phyloP scores from a whole-genome alignment of 2,888 invertebrate species.

The Hydrotaea diabolus region DNA sequence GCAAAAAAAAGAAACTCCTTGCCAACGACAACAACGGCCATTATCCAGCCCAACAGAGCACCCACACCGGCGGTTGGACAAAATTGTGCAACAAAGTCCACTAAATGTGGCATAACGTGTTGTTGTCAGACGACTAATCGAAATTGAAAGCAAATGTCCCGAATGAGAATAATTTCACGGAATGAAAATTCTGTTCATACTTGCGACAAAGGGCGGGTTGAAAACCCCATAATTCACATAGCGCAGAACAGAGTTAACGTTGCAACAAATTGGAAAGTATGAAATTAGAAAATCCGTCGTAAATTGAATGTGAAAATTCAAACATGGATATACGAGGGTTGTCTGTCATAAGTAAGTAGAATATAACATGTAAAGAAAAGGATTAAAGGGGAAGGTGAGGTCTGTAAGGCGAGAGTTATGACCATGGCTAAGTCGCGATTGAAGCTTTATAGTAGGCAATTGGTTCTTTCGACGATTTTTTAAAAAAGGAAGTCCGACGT shows the following conservation, averaged over 20 bases:
- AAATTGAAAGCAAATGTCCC: slow-evolving; percentile 51
- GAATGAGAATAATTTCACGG: slow-evolving; percentile 37
- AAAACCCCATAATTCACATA: background rate
- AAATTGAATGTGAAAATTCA: background rate
- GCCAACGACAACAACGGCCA: background rate
- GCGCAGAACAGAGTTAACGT: background rate
- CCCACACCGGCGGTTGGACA: too few relatives aligned
- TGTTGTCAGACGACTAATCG: slow-evolving; percentile 42
- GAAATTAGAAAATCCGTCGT: slow-evolving; percentile 9
- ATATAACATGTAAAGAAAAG: too few relatives aligned
- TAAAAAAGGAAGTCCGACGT: too few relatives aligned
- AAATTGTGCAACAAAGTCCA: slow-evolving; percentile 46
- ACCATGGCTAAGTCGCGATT: too few relatives aligned
- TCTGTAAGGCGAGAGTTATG: too few relatives aligned
- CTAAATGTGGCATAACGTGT: slow-evolving; percentile 53
- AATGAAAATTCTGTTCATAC: background rate
- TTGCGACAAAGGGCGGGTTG: background rate
- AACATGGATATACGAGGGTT: background rate
- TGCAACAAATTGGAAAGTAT: slow-evolving; percentile 13
- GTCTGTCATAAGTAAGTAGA: too few relatives aligned
- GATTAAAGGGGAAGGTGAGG: too few relatives aligned
- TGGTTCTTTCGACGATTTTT: too few relatives aligned
- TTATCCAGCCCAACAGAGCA: background rate
- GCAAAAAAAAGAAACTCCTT: background rate
- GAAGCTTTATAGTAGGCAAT: too few relatives aligned